Evolutionary conservation across 1,140 invertebrate species (phyloP), one percentile per base, ranked within the genome.

Genomic region (Drosophila orosa): DNA sequence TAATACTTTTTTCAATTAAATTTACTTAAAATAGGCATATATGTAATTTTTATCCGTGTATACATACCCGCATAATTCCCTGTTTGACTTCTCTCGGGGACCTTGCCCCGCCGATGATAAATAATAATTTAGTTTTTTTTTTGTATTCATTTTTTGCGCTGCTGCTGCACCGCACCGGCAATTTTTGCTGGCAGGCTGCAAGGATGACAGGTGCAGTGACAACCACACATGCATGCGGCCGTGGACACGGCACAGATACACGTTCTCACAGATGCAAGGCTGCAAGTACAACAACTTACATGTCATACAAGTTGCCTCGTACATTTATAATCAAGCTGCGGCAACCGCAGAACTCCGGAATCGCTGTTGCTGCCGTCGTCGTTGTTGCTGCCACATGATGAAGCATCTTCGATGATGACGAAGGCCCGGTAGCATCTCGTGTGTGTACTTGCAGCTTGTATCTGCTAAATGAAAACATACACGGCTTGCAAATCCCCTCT

Each of bases 381-480:
- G 59, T 47, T 31, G 60, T 29, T 68, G 50, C 65, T 73, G 66
- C 55, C 65, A 74, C 83, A 87, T 89, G 83, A 87, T 89, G 83
- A 62, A 89, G 83, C 83, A 83, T 83, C 83, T 87, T 89, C 75
- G 80, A 54, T 40, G 73, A 55, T 56, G 73, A 58, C 48, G 69
- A 37, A 29, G 55, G 59, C 33, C 74, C 81, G 67, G 81, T 85
- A 85, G 81, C 80, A 54, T 63, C 48, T 52, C 42, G 25, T 35
- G 42, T 52, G 55, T 59, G 47, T 40, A 69, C 80, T 77, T 77
- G 83, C 73, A 55, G 74, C 74, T 77, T 77, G 74, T 77, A 77
- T 77, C 83, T 83, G 79, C 83, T 87, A 86, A 87, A 87, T 87
- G 83, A 89, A 87, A 89, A 87, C 83, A 86, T 87, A 89, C 75